These are phyloP conservation scores for Varroa destructor DNA, from an alignment of 1,140 invertebrate genomes.

Conservation along the genomic window DNA sequence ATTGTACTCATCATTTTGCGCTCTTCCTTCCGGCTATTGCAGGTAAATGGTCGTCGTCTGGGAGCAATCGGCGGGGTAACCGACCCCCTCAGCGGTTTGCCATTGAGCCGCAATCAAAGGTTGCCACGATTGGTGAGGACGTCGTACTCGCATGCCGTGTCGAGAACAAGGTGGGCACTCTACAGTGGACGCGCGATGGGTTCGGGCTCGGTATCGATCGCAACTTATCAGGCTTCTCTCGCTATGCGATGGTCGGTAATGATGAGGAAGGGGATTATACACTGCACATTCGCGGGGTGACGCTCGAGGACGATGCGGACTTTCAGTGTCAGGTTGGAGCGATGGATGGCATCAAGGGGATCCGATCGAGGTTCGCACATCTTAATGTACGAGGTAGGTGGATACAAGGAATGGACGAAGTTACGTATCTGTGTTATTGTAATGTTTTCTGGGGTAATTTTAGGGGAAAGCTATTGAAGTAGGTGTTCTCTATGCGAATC, in stretches of 20 bases:
- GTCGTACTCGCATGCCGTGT: slow-evolving; percentile 69
- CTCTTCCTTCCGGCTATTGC: not conserved
- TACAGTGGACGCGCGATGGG: slow-evolving; percentile 86
- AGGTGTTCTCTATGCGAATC: too few relatives aligned
- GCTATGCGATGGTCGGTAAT: slow-evolving; percentile 79
- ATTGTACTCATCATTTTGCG: not conserved
- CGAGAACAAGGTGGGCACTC: slow-evolving; percentile 61
- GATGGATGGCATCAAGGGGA: slow-evolving; percentile 54
- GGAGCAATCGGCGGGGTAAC: not conserved
- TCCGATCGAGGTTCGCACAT: slow-evolving; percentile 64
- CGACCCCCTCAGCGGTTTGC: slow-evolving; percentile 30
- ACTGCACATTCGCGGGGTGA: slow-evolving; percentile 68
- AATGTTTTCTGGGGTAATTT: too few relatives aligned
- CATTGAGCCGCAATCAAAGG: slow-evolving; percentile 37
- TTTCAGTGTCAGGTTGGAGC: slow-evolving; percentile 73
- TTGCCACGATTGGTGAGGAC: slow-evolving; percentile 56
- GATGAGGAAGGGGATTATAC: slow-evolving; percentile 73
- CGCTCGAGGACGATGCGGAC: slow-evolving; percentile 72
- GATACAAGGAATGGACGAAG: too few relatives aligned
- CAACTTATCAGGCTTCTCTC: slow-evolving; percentile 68
- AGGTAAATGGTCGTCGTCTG: not conserved
- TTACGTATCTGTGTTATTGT: too few relatives aligned
- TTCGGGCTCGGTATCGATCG: slow-evolving; percentile 74
- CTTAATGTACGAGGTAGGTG: slow-evolving; percentile 54
- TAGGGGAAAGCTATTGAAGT: too few relatives aligned